These are phyloP conservation scores for Eugnorisma glareosa DNA, from an alignment of 2,888 invertebrate species.

Conservation along the genomic window DNA sequence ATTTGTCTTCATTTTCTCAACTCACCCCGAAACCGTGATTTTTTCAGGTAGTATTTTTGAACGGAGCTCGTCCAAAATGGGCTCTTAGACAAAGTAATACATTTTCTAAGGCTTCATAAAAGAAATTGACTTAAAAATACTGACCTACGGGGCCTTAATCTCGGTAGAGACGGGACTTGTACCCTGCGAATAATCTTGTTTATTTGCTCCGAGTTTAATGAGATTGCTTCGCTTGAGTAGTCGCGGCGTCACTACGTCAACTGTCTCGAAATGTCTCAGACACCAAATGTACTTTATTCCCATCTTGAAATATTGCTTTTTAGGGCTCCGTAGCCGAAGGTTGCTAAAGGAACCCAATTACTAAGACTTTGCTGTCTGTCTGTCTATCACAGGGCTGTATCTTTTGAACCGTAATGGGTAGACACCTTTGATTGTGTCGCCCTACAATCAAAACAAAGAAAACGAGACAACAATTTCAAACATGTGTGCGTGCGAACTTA, in stretches of 20 bases:
- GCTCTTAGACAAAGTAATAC: slow-evolving; percentile 62
- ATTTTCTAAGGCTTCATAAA: slow-evolving; percentile 65
- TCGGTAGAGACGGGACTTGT: slow-evolving; percentile 65
- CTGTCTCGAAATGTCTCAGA: slow-evolving; percentile 43
- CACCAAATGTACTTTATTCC: slow-evolving; percentile 56
- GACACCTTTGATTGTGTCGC: no score
- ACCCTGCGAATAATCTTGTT: slow-evolving; percentile 74
- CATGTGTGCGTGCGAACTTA: no score
- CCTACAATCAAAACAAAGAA: no score
- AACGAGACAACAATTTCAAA: no score
- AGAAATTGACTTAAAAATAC: slow-evolving; percentile 73
- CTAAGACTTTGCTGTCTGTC: neutral
- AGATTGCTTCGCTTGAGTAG: slow-evolving; percentile 71
- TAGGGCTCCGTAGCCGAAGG: neutral
- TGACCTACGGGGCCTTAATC: slow-evolving; percentile 70
- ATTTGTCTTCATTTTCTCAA: slow-evolving; percentile 57
- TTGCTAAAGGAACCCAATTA: neutral
- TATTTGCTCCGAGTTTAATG: slow-evolving; percentile 75
- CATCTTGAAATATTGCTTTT: slow-evolving; percentile 55
- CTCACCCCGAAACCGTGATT: slow-evolving; percentile 39
- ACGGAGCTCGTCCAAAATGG: slow-evolving; percentile 62
- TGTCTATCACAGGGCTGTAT: neutral
- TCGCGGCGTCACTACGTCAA: slow-evolving; percentile 57
- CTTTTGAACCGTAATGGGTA: neutral
- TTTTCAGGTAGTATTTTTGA: slow-evolving; percentile 59